Conservation (phyloP, 64 coral and sea anemone species). For the Montipora efflorescens region DNA sequence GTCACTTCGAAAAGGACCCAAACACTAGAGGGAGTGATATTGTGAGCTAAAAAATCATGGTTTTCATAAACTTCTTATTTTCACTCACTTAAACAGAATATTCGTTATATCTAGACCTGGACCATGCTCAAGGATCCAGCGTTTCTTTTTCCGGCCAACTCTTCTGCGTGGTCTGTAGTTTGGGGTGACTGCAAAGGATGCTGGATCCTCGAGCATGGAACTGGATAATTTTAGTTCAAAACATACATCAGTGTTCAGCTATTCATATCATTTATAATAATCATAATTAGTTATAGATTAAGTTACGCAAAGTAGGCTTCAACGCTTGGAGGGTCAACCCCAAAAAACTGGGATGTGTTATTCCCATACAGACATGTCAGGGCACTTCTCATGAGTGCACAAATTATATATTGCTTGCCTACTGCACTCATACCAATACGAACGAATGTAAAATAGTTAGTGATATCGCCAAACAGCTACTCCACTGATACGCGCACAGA, state of each 20-base stretch:
- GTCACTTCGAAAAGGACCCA: conserved; percentile 67
- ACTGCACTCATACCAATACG: conserved; percentile 60
- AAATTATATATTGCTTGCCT: conserved; percentile 62
- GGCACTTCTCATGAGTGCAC: neutral
- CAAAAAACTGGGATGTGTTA: conserved; percentile 25
- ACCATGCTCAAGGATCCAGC: conserved; percentile 70
- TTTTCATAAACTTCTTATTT: conserved; percentile 71
- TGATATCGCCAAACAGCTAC: conserved; percentile 6
- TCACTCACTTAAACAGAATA: conserved; percentile 71
- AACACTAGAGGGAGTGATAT: conserved; percentile 66
- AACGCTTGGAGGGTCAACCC: neutral
- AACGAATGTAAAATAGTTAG: neutral
- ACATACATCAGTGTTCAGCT: conserved; percentile 30
- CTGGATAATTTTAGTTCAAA: conserved; percentile 71
- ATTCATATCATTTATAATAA: too few relatives aligned
- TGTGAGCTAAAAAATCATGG: conserved; percentile 71
- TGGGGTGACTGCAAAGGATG: conserved; percentile 54
- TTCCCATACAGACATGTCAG: conserved; percentile 16
- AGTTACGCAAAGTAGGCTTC: neutral
- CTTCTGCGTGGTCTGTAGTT: conserved; percentile 57
- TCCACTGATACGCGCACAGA: neutral
- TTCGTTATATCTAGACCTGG: conserved; percentile 68
- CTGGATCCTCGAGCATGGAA: conserved; percentile 63
- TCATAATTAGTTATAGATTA: too few relatives aligned
- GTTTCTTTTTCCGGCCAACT: conserved; percentile 58